Evolutionary conservation across 2,888 invertebrate species (phyloP).

Genomic region (Watsonalla binaria): DNA sequence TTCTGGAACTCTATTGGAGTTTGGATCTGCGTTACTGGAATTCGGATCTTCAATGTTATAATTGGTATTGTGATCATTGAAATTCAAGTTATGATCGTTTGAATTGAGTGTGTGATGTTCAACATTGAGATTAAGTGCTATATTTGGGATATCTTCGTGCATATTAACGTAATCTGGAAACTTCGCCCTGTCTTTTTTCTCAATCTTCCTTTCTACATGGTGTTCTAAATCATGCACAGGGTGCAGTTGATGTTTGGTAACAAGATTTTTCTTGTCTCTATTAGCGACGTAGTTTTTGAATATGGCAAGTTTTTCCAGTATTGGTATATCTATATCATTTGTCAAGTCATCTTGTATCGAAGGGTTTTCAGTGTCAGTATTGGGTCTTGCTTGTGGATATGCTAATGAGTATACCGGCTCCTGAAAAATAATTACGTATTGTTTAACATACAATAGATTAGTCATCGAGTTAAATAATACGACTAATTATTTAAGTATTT

Average conservation of each 20-base stretch:
- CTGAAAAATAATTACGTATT: slow-evolving; percentile 23
- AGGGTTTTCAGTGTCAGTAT: slow-evolving; percentile 14
- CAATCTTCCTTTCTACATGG: slow-evolving; percentile 56
- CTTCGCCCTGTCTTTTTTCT: slow-evolving; percentile 61
- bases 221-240: slow-evolving; percentile 51
- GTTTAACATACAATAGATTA: no score
- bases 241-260: slow-evolving; percentile 56
- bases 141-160: no score
- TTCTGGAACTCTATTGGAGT: slow-evolving; percentile 33
- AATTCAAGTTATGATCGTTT: slow-evolving; percentile 5
- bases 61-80: slow-evolving; percentile 8
- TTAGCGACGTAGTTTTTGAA: slow-evolving; percentile 56
- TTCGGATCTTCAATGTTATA: slow-evolving; percentile 5
- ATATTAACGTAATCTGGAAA: slow-evolving; percentile 14
- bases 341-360: slow-evolving; percentile 29
- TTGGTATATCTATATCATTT: slow-evolving; percentile 42
- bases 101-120: no score
- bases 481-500: neutral
- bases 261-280: slow-evolving; percentile 40
- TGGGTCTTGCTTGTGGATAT: slow-evolving; percentile 20
- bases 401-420: slow-evolving; percentile 46
- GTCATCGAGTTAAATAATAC: slow-evolving; percentile 7
- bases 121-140: no score
- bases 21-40: slow-evolving; percentile 8
- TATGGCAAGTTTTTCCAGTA: slow-evolving; percentile 55